Conservation (phyloP, 2,797 vertebrate genomes). For the Chelon auratus region DNA sequence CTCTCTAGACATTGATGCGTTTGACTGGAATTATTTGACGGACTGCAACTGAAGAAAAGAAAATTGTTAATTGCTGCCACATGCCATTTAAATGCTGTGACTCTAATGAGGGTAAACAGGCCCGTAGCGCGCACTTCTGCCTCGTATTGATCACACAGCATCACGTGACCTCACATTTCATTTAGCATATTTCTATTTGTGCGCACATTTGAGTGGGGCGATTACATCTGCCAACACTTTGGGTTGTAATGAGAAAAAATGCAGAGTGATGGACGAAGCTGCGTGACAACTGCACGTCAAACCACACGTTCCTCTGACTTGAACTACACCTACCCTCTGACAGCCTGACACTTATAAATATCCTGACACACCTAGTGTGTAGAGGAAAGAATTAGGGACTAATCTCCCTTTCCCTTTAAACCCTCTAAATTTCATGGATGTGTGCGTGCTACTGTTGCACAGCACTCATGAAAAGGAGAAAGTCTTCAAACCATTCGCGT, state of each 20-base stretch:
- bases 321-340: conserved; percentile 53
- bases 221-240: conserved; percentile 51
- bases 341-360: conserved; percentile 53
- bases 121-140: conserved; percentile 49
- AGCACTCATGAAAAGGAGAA: conserved; percentile 14
- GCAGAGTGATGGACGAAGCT: conserved; percentile 50
- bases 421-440: conserved; percentile 24
- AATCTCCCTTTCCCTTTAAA: conserved; percentile 8
- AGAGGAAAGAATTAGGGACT: conserved; percentile 30
- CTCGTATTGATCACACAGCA: conserved; percentile 71
- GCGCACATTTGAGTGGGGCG: conserved; percentile 30
- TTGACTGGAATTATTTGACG: conserved; percentile 45
- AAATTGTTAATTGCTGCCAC: conserved; percentile 38
- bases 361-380: conserved; percentile 45
- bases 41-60: conserved; percentile 48
- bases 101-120: conserved; percentile 69
- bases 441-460: conserved; percentile 10
- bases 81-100: conserved; percentile 65
- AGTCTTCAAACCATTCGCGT: conserved; percentile 5
- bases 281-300: conserved; percentile 65
- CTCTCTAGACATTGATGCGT: conserved; percentile 32
- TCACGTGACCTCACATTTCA: conserved; percentile 47
- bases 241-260: conserved; percentile 43
- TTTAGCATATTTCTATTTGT: conserved; percentile 52
- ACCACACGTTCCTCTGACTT: conserved; percentile 49